Evolutionary conservation across 1,140 invertebrate species (phyloP).

Genomic region (Pogonus chalceus): DNA sequence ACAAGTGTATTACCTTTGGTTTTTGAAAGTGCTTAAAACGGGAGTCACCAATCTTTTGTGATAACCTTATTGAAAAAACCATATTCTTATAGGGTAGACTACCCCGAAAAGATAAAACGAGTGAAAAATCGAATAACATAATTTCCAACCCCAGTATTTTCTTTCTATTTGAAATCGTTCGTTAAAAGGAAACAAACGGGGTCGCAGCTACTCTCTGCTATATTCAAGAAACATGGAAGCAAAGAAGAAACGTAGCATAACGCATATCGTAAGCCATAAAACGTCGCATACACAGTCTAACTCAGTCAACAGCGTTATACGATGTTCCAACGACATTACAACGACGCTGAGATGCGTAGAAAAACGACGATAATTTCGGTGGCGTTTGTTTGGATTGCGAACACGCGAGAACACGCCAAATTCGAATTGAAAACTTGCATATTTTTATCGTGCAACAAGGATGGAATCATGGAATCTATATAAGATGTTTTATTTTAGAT

Average conservation of each 20-base stretch:
- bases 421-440: too few species aligned
- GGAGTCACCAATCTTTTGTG: background rate
- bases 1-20: background rate
- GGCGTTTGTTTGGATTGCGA: too few species aligned
- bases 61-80: background rate
- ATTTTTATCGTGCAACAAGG: too few species aligned
- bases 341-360: background rate
- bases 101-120: background rate
- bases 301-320: background rate
- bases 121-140: constrained; percentile 11
- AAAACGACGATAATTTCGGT: too few species aligned
- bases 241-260: background rate
- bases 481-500: too few species aligned
- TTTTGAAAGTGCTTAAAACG: background rate
- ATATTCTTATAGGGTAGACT: background rate
- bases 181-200: constrained; percentile 1
- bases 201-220: too few species aligned
- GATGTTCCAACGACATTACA: background rate
- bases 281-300: too few species aligned
- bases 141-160: constrained; percentile 15
- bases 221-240: background rate
- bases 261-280: too few species aligned
- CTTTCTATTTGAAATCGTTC: constrained; percentile 16
- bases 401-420: too few species aligned
- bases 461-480: too few species aligned